Percentiles rank a stretch among this genome's conserved stretches.
Conservation (phyloP, 2,797 vertebrate genomes). For the Myotis daubentonii region DNA sequence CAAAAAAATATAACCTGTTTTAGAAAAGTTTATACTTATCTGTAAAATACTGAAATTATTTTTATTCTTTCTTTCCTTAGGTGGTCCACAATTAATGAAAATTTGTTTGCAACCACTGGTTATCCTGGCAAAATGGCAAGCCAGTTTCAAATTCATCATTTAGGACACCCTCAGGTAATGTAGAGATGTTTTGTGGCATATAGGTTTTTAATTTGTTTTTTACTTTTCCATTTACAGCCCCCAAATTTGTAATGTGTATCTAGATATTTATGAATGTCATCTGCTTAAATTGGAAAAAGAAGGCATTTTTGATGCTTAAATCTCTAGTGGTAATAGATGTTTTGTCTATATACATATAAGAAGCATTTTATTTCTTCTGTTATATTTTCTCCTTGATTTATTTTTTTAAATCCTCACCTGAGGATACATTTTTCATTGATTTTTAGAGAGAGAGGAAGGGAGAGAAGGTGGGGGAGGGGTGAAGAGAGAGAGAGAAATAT, state of each 20-base stretch:
- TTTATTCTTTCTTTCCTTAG: slow-evolving; percentile 79
- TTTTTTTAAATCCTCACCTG: too few relatives aligned
- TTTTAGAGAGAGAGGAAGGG: too few relatives aligned
- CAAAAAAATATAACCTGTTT: not conserved
- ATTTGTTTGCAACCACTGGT: slow-evolving; percentile 96
- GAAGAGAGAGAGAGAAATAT: too few relatives aligned
- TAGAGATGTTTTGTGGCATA: not conserved
- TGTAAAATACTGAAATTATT: not conserved
- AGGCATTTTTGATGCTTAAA: slow-evolving; percentile 28
- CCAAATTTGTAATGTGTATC: not conserved
- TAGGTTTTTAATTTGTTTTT: not conserved
- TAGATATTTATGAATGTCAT: not conserved
- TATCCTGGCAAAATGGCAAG: slow-evolving; percentile 95
- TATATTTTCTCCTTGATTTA: slow-evolving; percentile 25
- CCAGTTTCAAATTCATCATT: slow-evolving; percentile 95
- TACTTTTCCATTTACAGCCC: not conserved
- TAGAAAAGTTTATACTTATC: not conserved
- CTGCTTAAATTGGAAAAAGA: slow-evolving; percentile 8
- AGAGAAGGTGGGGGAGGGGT: too few relatives aligned
- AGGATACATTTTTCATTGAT: too few relatives aligned
- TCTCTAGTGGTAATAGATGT: slow-evolving; percentile 14
- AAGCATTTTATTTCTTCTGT: slow-evolving; percentile 20
- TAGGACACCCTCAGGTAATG: slow-evolving; percentile 95
- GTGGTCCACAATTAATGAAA: slow-evolving; percentile 95
- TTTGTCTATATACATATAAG: not conserved